Percentiles rank a stretch among this genome's conserved stretches.
Conservation (phyloP, 2,797 vertebrate genomes). For the Pangasius djambal region DNA sequence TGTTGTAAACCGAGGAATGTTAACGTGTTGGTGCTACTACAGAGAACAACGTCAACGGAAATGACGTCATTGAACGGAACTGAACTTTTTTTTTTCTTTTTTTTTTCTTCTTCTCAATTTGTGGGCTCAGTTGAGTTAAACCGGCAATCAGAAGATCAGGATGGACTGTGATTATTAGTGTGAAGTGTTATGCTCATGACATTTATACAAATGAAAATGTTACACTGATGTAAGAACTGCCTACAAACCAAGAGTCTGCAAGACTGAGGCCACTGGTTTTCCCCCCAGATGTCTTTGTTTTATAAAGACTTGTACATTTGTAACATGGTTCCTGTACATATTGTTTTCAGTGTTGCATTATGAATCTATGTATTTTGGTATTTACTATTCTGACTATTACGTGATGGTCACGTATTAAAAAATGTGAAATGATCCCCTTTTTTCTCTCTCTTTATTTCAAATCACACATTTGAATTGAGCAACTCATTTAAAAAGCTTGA, state of each 20-base stretch:
- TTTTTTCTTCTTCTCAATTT: neutral
- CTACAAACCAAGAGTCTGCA: constrained; percentile 35
- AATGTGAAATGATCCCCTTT: constrained; percentile 63
- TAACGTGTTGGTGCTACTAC: constrained; percentile 51
- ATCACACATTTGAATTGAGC: neutral
- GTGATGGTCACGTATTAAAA: constrained; percentile 88
- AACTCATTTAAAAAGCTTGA: neutral
- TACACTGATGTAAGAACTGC: constrained; percentile 36
- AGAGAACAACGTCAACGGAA: constrained; percentile 18
- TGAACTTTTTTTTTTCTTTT: neutral
- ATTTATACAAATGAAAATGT: constrained; percentile 41
- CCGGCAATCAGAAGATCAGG: constrained; percentile 14
- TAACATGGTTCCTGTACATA: constrained; percentile 77
- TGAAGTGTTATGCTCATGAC: constrained; percentile 39
- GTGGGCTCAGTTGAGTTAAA: neutral
- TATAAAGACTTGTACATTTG: constrained; percentile 83
- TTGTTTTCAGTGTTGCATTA: constrained; percentile 68
- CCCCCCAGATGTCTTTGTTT: constrained; percentile 78
- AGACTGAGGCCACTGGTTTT: constrained; percentile 43
- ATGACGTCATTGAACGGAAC: constrained; percentile 23
- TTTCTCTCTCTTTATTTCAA: constrained; percentile 36
- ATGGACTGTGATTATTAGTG: constrained; percentile 16
- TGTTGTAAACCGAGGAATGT: constrained; percentile 37
- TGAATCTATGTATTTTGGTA: constrained; percentile 78
- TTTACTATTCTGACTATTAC: constrained; percentile 80